Conservation (phyloP, 2,888 invertebrate genomes). For the Leistus spinibarbis region DNA sequence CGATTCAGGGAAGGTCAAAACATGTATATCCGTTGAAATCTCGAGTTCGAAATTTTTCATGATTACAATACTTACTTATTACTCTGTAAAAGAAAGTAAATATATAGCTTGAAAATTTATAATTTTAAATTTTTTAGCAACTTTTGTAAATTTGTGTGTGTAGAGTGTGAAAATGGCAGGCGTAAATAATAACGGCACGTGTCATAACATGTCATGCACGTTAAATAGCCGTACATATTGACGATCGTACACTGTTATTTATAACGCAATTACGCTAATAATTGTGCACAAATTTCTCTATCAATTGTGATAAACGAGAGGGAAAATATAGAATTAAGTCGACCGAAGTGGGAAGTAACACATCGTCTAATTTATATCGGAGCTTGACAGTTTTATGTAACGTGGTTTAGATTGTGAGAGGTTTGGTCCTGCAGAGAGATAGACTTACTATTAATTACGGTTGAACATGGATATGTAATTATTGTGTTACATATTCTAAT, state of each 20-base stretch:
- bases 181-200: background rate
- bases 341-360: background rate
- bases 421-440: too few relatives aligned
- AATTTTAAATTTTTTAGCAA: too few relatives aligned
- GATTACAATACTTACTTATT: too few relatives aligned
- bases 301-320: conserved; percentile 10
- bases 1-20: too few relatives aligned
- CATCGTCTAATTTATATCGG: background rate
- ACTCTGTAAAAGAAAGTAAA: too few relatives aligned
- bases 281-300: conserved; percentile 15
- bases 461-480: background rate
- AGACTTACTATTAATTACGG: background rate
- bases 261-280: conserved; percentile 19
- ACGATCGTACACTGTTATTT: background rate
- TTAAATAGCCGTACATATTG: conserved; percentile 15
- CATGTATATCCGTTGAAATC: too few relatives aligned
- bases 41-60: too few relatives aligned
- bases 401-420: background rate
- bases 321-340: background rate
- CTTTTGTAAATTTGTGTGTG: too few relatives aligned
- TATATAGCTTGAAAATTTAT: too few relatives aligned
- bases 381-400: background rate
- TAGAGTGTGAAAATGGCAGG: background rate
- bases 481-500: background rate
- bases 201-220: conserved; percentile 1